Evolutionary conservation across 2,113 vertebrate species (phyloP).

Genomic region (Ictidomys tridecemlineatus): DNA sequence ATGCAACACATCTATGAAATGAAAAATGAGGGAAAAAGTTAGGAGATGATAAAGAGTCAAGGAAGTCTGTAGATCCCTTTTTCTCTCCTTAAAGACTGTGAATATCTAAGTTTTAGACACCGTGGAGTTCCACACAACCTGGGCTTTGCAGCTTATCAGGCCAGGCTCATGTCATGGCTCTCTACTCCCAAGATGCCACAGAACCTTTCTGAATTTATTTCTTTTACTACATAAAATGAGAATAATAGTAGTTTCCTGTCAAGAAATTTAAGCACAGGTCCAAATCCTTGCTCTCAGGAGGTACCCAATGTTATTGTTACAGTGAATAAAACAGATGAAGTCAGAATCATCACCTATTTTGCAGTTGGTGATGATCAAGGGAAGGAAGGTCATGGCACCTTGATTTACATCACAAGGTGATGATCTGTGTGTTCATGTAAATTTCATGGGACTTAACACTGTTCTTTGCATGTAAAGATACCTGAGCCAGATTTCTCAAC

Average conservation of each 20-base stretch:
- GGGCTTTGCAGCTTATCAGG: background rate
- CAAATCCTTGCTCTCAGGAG: background rate
- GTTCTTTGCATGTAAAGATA: background rate
- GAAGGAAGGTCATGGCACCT: background rate
- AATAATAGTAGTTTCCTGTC: background rate
- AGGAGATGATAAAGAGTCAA: background rate
- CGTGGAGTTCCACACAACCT: background rate
- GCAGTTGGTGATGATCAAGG: background rate
- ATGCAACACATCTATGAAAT: background rate
- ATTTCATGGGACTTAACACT: background rate
- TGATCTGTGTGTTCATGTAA: background rate
- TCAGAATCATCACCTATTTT: background rate
- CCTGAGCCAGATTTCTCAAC: background rate
- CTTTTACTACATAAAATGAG: slow-evolving; percentile 1
- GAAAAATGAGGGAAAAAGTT: background rate
- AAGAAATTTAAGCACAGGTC: background rate
- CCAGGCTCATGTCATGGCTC: background rate
- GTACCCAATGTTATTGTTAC: background rate
- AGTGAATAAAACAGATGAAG: background rate
- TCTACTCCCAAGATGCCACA: background rate
- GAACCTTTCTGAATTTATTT: slow-evolving; percentile 22
- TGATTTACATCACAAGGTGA: background rate
- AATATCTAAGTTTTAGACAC: background rate
- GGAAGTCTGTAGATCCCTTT: background rate
- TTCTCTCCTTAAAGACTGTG: background rate